Evolutionary conservation across 1,140 invertebrate species (phyloP), one percentile per base, ranked within the genome.

Genomic region (Magallana gigas): DNA sequence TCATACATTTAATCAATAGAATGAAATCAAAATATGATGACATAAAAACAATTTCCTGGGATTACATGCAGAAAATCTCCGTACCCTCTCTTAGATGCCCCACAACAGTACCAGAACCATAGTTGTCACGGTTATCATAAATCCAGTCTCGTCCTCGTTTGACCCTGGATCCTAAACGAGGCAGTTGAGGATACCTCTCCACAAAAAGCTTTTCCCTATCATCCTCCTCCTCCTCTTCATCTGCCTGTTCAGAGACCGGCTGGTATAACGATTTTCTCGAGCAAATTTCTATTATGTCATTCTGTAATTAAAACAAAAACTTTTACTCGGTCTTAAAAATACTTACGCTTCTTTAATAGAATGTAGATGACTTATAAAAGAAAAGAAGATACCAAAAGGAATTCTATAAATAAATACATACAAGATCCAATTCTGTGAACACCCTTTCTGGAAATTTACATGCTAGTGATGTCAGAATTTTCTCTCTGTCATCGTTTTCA

Each of bases 51-150:
- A 1, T 48, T 4, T 48, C 36, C 36, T 48, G 36, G 36, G 36
- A 48, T 48, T 48, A 48, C 5, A 48, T 48, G 36, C 36, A 48
- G 36, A 48, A 48, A 48, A 48, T 48, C 3, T 48, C 36, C 36
- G 36, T 57, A 83, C 81, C 81, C n/a, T n/a, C 57, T 29, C 36
- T 57, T 11, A 29, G 57, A 23, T 88, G 84, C 48, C 87, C 87
- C 14, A 88, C 76, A 4, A 88, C 83, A 8, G 88, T 89, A 16
- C 88, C 88, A 56, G 85, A 36, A 29, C 85, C 83, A 62, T 58
- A 57, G 6, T 59, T 62, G 81, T 89, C 88, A 12, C 85, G 85
- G 18, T 89, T 85, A 18, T 68, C 85, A 85, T 85, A 89, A 14
- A 29, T 60, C 88, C 88, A 89, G 59, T 84, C 83, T 18, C 16